These are phyloP conservation scores for Gymnosoma rotundatum DNA, from an alignment of 2,888 invertebrate genomes.

Conservation along the genomic window DNA sequence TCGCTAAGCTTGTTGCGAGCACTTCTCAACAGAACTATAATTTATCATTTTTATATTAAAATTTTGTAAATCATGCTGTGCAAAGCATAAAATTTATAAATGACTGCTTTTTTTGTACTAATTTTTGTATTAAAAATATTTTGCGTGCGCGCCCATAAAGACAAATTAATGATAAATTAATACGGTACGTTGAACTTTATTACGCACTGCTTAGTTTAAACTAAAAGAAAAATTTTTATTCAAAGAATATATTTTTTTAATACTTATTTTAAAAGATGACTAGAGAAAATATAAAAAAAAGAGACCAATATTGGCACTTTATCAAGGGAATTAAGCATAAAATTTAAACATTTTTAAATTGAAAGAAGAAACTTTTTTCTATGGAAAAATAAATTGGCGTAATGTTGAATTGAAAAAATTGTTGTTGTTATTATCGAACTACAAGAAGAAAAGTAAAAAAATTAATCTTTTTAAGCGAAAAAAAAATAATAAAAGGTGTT, in stretches of 20 bases:
- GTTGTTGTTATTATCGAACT: too few relatives aligned
- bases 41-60: too few relatives aligned
- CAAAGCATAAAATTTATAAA: neutral
- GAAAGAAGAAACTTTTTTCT: neutral
- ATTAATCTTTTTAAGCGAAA: too few relatives aligned
- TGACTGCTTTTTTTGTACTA: too few relatives aligned
- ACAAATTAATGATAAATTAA: slow-evolving; percentile 47
- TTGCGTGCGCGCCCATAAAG: slow-evolving; percentile 6
- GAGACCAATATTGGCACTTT: slow-evolving; percentile 40
- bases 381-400: slow-evolving; percentile 50
- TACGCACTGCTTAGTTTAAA: slow-evolving; percentile 42
- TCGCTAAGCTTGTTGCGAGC: too few relatives aligned
- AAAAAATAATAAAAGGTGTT: too few relatives aligned
- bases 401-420: slow-evolving; percentile 27
- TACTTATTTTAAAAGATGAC: neutral
- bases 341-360: slow-evolving; percentile 32
- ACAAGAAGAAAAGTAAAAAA: too few relatives aligned
- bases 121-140: neutral
- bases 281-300: neutral
- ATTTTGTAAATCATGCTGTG: neutral
- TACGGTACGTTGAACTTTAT: slow-evolving; percentile 61
- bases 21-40: too few relatives aligned
- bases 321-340: slow-evolving; percentile 52
- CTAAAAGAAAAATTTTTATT: slow-evolving; percentile 7
- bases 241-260: slow-evolving; percentile 12